A percentile compares a stretch with the other conserved stretches of the same genome.
Conservation (phyloP, 64 coral and sea anemone genomes). For the Pocillopora damicornis region DNA sequence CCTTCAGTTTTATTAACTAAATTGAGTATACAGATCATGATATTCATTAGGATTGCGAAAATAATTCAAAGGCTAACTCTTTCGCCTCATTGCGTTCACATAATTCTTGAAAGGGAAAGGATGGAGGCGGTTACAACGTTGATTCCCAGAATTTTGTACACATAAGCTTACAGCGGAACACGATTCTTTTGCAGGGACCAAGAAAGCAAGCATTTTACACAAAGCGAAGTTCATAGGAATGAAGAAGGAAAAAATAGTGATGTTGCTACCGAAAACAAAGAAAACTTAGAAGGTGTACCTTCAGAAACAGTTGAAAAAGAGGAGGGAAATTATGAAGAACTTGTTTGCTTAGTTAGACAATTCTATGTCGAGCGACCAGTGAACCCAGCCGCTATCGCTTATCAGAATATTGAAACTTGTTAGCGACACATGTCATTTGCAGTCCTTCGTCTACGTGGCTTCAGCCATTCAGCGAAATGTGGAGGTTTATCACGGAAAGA, state of each 20-base stretch:
- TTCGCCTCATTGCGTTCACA: no score
- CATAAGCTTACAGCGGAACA: no score
- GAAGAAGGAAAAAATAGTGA: not conserved
- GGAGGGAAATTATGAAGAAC: constrained; percentile 82
- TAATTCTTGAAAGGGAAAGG: no score
- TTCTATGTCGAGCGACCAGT: constrained; percentile 89
- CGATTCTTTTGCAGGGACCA: not conserved
- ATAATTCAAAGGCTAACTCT: no score
- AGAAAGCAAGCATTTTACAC: not conserved
- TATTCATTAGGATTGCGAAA: no score
- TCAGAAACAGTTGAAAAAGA: constrained; percentile 8
- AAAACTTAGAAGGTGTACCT: not conserved
- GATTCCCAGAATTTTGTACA: no score
- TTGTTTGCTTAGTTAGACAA: constrained; percentile 86
- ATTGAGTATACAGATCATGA: no score
- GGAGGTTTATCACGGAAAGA: no score
- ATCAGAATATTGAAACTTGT: constrained; percentile 93
- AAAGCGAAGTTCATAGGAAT: not conserved
- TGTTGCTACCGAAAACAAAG: not conserved
- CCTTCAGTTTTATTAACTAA: no score
- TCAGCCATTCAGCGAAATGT: no score
- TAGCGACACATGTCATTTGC: not conserved
- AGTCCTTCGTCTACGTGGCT: not conserved
- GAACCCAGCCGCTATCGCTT: constrained; percentile 71
- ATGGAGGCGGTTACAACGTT: no score